phyloP scores from a whole-genome alignment of 2,888 invertebrate genomes.

The Caenorhabditis auriculariae region DNA sequence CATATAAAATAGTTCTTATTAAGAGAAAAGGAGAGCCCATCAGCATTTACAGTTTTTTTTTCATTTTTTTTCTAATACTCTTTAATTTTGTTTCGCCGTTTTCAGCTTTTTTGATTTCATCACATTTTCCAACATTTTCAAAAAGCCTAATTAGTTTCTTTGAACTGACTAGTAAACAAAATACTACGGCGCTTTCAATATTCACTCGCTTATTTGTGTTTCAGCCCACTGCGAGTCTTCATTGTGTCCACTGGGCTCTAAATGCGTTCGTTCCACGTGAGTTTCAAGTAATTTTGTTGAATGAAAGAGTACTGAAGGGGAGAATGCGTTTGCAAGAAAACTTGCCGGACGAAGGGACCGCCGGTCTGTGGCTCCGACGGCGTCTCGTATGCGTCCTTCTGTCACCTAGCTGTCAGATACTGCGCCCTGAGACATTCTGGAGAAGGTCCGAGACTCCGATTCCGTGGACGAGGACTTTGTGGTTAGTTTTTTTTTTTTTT shows the following conservation, averaged over 20 bases:
- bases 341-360: conserved; percentile 20
- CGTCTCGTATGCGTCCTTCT: conserved; percentile 40
- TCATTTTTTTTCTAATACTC: background rate
- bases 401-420: conserved; percentile 39
- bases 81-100: too few relatives aligned
- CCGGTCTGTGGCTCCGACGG: conserved; percentile 44
- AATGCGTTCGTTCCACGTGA: conserved; percentile 35
- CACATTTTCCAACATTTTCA: too few relatives aligned
- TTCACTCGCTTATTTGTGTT: conserved; percentile 9
- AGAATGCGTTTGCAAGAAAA: conserved; percentile 39
- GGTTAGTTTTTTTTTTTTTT: conserved; percentile 34
- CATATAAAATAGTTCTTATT: too few relatives aligned
- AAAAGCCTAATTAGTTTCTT: background rate
- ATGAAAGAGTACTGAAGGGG: conserved; percentile 17
- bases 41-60: too few relatives aligned
- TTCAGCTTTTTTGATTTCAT: too few relatives aligned
- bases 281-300: background rate
- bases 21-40: too few relatives aligned
- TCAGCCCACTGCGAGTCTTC: conserved; percentile 40
- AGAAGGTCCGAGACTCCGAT: conserved; percentile 25
- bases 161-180: background rate
- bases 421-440: conserved; percentile 35
- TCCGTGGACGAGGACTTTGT: conserved; percentile 33
- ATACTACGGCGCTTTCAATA: too few relatives aligned
- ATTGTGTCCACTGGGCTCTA: conserved; percentile 43